Conservation (phyloP, 2,113 vertebrate species). For the Sarotherodon lohbergeri region DNA sequence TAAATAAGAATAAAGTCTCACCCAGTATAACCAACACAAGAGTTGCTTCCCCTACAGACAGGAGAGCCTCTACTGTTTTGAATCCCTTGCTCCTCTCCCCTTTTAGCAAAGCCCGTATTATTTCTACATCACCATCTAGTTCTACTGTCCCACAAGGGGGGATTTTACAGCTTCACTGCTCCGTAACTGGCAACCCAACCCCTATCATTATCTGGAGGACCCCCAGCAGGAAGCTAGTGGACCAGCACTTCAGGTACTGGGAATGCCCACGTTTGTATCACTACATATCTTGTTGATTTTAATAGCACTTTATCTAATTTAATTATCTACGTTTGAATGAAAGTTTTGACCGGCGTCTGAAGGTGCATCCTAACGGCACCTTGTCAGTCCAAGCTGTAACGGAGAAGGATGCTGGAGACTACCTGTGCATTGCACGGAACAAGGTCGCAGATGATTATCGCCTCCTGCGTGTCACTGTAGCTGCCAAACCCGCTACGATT, state of each 20-base stretch:
- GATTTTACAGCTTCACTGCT: conserved; percentile 78
- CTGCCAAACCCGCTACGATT: conserved; percentile 85
- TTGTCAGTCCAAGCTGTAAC: conserved; percentile 79
- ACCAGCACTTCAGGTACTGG: conserved; percentile 82
- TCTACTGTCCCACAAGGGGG: conserved; percentile 76
- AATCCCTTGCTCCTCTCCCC: conserved; percentile 14
- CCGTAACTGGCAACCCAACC: conserved; percentile 82
- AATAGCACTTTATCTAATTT: background rate
- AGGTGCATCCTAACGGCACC: conserved; percentile 83
- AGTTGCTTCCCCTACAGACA: conserved; percentile 11
- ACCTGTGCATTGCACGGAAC: conserved; percentile 89
- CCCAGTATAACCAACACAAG: conserved; percentile 2
- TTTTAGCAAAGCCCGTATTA: conserved; percentile 78
- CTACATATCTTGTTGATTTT: background rate
- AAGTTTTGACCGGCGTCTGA: conserved; percentile 80
- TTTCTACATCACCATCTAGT: conserved; percentile 75
- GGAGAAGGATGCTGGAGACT: conserved; percentile 87
- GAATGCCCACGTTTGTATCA: background rate
- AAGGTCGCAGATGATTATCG: conserved; percentile 84
- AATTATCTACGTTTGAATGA: background rate
- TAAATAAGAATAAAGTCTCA: conserved; percentile 14
- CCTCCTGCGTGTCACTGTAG: conserved; percentile 80
- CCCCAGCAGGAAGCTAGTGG: conserved; percentile 81
- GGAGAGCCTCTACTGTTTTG: conserved; percentile 9
- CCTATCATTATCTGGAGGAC: conserved; percentile 89